Percentiles rank a stretch among this genome's conserved stretches.
Conservation (phyloP, 2,113 vertebrate species). For the Pachyramphus minor region DNA sequence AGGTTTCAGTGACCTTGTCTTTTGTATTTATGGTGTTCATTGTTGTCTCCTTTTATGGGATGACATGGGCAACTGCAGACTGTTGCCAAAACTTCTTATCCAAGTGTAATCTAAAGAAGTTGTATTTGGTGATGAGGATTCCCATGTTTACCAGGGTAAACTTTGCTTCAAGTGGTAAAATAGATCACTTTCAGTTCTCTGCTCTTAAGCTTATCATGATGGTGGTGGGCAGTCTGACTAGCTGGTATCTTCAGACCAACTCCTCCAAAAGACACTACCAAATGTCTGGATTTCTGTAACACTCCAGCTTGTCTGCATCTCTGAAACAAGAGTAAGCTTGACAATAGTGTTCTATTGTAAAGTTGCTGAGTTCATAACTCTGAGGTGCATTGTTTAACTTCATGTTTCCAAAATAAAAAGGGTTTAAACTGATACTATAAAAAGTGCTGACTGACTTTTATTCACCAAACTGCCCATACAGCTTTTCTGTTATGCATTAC, state of each 20-base stretch:
- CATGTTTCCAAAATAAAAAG: conserved; percentile 53
- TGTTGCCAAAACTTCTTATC: not conserved
- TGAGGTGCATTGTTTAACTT: conserved; percentile 47
- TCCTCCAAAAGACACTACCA: not conserved
- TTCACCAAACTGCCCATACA: conserved; percentile 42
- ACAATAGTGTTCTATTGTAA: not conserved
- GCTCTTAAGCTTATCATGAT: not conserved
- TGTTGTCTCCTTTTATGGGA: not conserved
- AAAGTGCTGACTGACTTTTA: conserved; percentile 44
- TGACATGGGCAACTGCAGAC: not conserved
- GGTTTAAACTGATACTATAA: conserved; percentile 47
- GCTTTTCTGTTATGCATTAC: conserved; percentile 41
- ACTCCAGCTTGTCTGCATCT: not conserved
- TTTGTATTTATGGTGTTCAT: not conserved
- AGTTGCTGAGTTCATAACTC: conserved; percentile 63
- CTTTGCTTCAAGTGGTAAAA: not conserved
- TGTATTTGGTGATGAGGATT: not conserved
- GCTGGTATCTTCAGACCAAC: not conserved
- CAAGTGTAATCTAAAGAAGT: not conserved
- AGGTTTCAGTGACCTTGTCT: not conserved
- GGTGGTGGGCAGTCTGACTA: not conserved
- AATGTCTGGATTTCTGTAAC: not conserved
- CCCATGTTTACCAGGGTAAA: not conserved
- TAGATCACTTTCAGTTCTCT: not conserved
- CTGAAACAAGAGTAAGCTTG: conserved; percentile 39